Evolutionary conservation across 1,140 invertebrate genomes (phyloP).

Genomic region (Ostrea edulis): DNA sequence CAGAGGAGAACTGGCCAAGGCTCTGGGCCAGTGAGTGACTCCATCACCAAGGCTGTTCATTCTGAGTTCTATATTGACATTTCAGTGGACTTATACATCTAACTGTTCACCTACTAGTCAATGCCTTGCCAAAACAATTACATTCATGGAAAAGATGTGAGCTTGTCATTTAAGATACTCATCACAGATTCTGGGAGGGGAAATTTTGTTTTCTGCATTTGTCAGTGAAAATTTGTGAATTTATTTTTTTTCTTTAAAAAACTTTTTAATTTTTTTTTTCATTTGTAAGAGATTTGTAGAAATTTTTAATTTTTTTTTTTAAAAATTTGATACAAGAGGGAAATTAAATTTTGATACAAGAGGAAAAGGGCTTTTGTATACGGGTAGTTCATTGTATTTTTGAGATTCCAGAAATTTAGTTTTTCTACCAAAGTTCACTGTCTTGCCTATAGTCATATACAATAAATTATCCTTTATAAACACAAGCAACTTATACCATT

Average conservation of each 20-base stretch:
- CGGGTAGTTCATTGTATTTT: background rate
- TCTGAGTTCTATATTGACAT: background rate
- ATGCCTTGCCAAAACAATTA: background rate
- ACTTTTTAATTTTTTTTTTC: background rate
- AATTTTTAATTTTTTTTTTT: background rate
- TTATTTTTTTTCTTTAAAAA: too few species aligned
- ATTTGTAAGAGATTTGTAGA: background rate
- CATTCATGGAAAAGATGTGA: background rate
- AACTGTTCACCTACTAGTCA: slow-evolving; percentile 10
- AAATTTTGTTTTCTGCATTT: background rate
- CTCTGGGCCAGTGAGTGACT: background rate
- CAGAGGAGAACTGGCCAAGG: background rate
- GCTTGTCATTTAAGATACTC: background rate
- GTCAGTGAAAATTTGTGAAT: background rate
- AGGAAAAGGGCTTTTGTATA: background rate
- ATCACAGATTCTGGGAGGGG: background rate
- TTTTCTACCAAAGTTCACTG: slow-evolving; percentile 19
- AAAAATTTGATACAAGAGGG: background rate
- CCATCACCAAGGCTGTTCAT: background rate
- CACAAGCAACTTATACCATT: background rate
- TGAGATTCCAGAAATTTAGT: background rate
- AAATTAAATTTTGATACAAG: background rate
- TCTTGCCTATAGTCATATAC: slow-evolving; percentile 21
- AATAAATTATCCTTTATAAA: background rate
- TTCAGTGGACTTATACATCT: slow-evolving; percentile 1